Evolutionary conservation across 2,888 invertebrate genomes (phyloP), one percentile per base, ranked within the genome.

Genomic region (Dolichopus griseipennis): DNA sequence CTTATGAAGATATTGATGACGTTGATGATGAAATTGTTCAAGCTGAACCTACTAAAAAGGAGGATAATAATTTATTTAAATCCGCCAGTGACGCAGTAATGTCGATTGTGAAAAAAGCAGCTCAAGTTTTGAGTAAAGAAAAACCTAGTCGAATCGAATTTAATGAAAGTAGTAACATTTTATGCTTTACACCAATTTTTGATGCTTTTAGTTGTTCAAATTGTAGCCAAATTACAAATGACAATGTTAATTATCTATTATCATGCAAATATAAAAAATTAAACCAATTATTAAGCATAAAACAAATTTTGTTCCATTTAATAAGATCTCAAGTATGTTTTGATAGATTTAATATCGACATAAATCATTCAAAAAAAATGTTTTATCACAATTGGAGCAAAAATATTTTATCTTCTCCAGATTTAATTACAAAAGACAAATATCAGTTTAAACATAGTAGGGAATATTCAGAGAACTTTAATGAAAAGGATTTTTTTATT

Each of bases 31-130:
- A 87, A 71, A 87, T 87, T 73, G 83, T 87, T 73, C 82, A 84
- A 62, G 82, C 84, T n/a, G 27, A 15, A 27, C 5, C 6, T 27
- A 63, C 27, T 63, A 27, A 84, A 33, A 86, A 86, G 15, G 83
- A 85, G 18, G 82, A 85, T 33, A 87, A 88, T 73, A 92, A 92
- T 78, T 82, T 93, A 27, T 91, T 95, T 75, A 93, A 92, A 69
- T 91, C 92, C 15, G 95, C 94, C 3, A 88, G 91, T 73, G 95
- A 95, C 78, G 95, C 93, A 0, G 95, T 96, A 64, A 87, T 95
- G 78, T 92, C 91, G 65, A 92, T 97, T 72, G 92, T 96, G 68
- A 94, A 94, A 78, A 94, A 94, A 81, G 96, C 94, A 1, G 93
- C 93, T 9, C 90, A 91, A 81, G 93, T 90, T 61, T 83, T 95